Percentiles rank a stretch among this genome's conserved stretches.
Evolutionary conservation across 2,888 invertebrate species (phyloP).

Genomic region (Pseudoips prasinana): DNA sequence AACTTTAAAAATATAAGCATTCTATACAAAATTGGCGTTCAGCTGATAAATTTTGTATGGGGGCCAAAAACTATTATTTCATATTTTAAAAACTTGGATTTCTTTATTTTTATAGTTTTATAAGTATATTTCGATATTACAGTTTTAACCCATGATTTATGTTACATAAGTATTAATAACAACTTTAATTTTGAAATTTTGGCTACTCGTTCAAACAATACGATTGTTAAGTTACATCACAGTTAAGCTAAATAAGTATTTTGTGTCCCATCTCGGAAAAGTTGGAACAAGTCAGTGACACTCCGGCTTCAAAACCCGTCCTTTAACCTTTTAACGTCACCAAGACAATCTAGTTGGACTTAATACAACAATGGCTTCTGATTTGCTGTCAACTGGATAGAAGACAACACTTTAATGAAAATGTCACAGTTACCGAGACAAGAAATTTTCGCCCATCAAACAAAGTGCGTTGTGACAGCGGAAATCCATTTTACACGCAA

Average conservation of each 20-base stretch:
- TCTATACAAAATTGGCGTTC: no score
- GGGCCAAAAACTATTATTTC: no score
- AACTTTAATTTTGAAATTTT: no score
- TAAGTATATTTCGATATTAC: no score
- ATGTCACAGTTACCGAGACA: slow-evolving; percentile 51
- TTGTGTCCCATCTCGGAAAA: slow-evolving; percentile 25
- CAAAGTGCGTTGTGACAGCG: slow-evolving; percentile 46
- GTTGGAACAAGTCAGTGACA: slow-evolving; percentile 40
- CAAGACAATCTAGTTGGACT: slow-evolving; percentile 37
- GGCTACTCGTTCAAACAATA: no score
- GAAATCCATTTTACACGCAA: slow-evolving; percentile 51
- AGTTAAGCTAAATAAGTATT: slow-evolving; percentile 10
- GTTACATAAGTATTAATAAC: no score
- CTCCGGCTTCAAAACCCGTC: slow-evolving; percentile 35
- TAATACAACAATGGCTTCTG: slow-evolving; percentile 54
- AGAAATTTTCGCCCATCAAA: slow-evolving; percentile 46
- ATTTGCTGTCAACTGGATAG: slow-evolving; percentile 50
- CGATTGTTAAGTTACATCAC: no score
- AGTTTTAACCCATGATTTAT: no score
- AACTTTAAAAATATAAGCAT: no score
- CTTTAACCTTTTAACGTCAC: slow-evolving; percentile 37
- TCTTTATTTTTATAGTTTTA: no score
- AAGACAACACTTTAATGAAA: slow-evolving; percentile 61
- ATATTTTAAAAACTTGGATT: no score
- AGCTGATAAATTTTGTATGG: no score